Base-by-base conservation (phyloP, 2,888 invertebrate species). In the Drosophila mettleri region DNA sequence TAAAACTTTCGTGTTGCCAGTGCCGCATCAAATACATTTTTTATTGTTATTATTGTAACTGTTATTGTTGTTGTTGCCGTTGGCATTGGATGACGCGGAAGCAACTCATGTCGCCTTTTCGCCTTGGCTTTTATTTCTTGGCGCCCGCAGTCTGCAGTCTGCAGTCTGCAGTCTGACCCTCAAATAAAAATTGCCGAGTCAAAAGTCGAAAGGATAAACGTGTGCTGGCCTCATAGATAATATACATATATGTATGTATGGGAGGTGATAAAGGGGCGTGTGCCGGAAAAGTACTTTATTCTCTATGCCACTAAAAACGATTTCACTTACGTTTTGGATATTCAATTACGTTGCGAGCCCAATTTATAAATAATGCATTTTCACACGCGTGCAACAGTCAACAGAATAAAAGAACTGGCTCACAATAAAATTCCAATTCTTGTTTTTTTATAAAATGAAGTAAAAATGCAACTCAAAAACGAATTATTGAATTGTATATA, bases 1-100 rank as follows among this genome's bases (percentile, higher is more conserved):
- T 87, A 85, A 82, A 85, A 87, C 66, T 87, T 88, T 81, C 84
- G 79, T 84, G 83, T 83, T 88, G 79, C 78, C 69, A 69, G 80
- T 81, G 81, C 75, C 84, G 81, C 86, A 86, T 88, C 86, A 86
- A 80, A 83, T 71, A 83, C 66, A 66, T 76, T 75, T 65, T 59
- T 78, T 74, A 62, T 74, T 55, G 49, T 52, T 66, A 51, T 66
- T 58, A 22, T 33, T 60, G 43, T 48, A 43, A 27, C 43, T 52
- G 65, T 60, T 69, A 71, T 22, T 48, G 67, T 62, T 64, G 68
- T 39, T 69, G 80, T 80, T 86, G 81, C 71, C 81, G 69, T 84
- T 81, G 85, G 79, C 68, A 85, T 81, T 85, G 75, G 66, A 48
- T 59, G 63, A 58, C 53, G 74, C 63, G 74, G 74, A 74, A 74